phyloP scores from a whole-genome alignment of 2,888 invertebrate species.

The Cheilosia urbana region DNA sequence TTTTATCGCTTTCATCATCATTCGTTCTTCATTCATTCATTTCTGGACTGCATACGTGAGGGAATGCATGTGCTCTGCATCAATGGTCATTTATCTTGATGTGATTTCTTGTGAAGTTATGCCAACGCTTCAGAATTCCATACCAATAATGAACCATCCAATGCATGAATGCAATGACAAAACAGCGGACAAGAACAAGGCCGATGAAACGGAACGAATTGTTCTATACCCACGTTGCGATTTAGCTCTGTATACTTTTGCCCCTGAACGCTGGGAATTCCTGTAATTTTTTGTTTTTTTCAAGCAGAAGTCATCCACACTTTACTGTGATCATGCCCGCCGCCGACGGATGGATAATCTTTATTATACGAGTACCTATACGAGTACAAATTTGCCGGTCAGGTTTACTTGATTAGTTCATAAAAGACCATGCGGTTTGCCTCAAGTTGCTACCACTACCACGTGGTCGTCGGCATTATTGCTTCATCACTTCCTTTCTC shows the following conservation, averaged over 20 bases:
- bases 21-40: conserved; percentile 54
- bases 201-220: conserved; percentile 66
- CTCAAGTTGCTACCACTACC: conserved; percentile 60
- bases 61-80: conserved; percentile 62
- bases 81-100: conserved; percentile 44
- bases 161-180: conserved; percentile 32
- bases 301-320: conserved; percentile 31
- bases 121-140: conserved; percentile 58
- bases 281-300: conserved; percentile 22
- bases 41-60: conserved; percentile 61
- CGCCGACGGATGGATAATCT: conserved; percentile 63
- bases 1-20: conserved; percentile 53
- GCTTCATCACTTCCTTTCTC: neutral
- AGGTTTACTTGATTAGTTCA: conserved; percentile 51
- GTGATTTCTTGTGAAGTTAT: conserved; percentile 63
- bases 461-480: conserved; percentile 59
- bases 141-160: conserved; percentile 32
- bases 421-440: conserved; percentile 45
- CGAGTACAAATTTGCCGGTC: conserved; percentile 6
- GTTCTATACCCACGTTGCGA: conserved; percentile 42
- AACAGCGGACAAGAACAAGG: conserved; percentile 28
- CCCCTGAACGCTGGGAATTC: conserved; percentile 44
- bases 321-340: conserved; percentile 4
- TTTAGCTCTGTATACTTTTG: neutral
- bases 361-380: conserved; percentile 39